Base-by-base conservation (phyloP, 2,888 invertebrate species). In the Drosophila pseudotakahashii region DNA sequence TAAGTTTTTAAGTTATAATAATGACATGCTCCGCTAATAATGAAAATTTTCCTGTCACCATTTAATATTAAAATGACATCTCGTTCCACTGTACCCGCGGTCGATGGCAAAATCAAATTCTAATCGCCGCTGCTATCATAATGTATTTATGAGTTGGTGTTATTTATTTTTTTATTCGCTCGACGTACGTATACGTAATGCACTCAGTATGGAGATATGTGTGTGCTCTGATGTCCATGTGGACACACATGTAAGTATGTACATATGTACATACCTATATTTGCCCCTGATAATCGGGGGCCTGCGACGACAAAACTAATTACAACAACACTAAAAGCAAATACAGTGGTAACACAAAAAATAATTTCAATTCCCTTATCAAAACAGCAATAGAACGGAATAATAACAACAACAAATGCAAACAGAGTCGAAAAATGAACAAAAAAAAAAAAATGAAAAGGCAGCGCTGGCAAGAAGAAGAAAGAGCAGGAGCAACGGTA, bases 121-220 rank as follows among this genome's bases (percentile, higher is more conserved):
- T 78, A 82, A 80, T 82, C 81, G 76, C 39, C 64, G 50, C 58
- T 67, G 60, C 63, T 80, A 81, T 80, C 76, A 55, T 77, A 77
- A 81, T 75, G 61, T 77, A 78, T 80, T 79, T 81, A 76, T 79
- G 79, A 85, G 60, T 63, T 68, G 61, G 63, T 64, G 53, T 53
- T 58, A 41, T 59, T 14, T 52, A 34, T 48, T 19, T 44, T 60
- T 55, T 54, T 57, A 59, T 62, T 34, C 7, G 47, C 41, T 41
- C 16, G 41, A n/a, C 39, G 30, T 50, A 47, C 69, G 48, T 54
- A 54, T 41, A 42, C 51, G 51, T 66, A 68, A 39, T 59, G 41
- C 37, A 32, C 37, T 42, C 54, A 37, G 71, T 32, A 16, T 34
- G 34, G 32, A 34, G 32, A n/a, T 61, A 42, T 42, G 11, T 23